Evolutionary conservation across 2,888 invertebrate genomes (phyloP).

Genomic region (Steinernema hermaphroditum): DNA sequence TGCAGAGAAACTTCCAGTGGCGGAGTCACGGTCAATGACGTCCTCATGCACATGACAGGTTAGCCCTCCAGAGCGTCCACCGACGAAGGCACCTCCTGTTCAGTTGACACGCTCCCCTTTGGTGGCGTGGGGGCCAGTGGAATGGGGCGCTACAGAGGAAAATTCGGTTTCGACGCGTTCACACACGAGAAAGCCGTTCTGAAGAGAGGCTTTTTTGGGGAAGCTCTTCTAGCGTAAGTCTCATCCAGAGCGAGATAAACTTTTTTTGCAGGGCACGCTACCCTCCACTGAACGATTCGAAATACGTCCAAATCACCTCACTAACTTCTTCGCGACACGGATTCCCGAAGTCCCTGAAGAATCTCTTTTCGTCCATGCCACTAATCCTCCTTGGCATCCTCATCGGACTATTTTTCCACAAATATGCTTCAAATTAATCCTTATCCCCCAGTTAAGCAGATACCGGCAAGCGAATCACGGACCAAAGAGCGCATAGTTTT

Average conservation of each 20-base stretch:
- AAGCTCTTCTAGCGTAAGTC: slow-evolving; percentile 52
- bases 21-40: slow-evolving; percentile 82
- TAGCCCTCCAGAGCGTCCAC: slow-evolving; percentile 71
- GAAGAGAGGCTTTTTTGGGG: slow-evolving; percentile 62
- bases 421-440: too few relatives aligned
- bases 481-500: too few relatives aligned
- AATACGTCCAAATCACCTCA: slow-evolving; percentile 48
- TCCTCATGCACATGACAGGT: slow-evolving; percentile 79
- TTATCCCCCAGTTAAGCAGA: too few relatives aligned
- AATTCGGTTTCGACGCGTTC: slow-evolving; percentile 83
- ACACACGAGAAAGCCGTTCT: slow-evolving; percentile 84
- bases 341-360: slow-evolving; percentile 37
- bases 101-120: too few relatives aligned
- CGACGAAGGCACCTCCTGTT: slow-evolving; percentile 88
- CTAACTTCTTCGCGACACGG: slow-evolving; percentile 40
- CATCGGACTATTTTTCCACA: too few relatives aligned
- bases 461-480: too few relatives aligned
- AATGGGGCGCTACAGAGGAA: slow-evolving; percentile 86
- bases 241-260: neutral
- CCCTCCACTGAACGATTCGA: slow-evolving; percentile 53
- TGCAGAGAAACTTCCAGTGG: slow-evolving; percentile 76
- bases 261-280: slow-evolving; percentile 52
- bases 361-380: slow-evolving; percentile 42
- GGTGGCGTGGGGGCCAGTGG: too few relatives aligned
- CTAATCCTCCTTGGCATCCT: slow-evolving; percentile 45